Percentiles rank a stretch among this genome's conserved stretches.
These are phyloP conservation scores for Ploceus nigricollis DNA, from an alignment of 2,113 vertebrate species.

Conservation along the genomic window DNA sequence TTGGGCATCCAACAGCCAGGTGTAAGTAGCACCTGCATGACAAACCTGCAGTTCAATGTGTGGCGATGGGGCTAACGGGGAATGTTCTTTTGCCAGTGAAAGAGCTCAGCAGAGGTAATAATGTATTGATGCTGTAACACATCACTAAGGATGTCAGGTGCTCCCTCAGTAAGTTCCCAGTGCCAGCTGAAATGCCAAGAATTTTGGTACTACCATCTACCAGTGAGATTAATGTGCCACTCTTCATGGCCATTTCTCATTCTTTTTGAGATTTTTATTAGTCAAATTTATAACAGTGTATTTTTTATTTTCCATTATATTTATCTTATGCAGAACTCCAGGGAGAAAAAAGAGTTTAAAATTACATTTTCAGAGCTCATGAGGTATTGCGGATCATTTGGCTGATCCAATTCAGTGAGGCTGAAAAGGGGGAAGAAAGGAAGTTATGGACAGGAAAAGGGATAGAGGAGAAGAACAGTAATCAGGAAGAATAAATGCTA, in stretches of 20 bases:
- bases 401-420: not conserved
- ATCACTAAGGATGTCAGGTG: not conserved
- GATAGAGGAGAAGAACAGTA: not conserved
- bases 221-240: not conserved
- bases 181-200: not conserved
- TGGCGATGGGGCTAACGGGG: not conserved
- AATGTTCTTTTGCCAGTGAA: not conserved
- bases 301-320: not conserved
- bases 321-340: not conserved
- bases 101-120: not conserved
- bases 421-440: not conserved
- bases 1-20: not conserved
- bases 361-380: not conserved
- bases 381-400: not conserved
- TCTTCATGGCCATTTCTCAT: not conserved
- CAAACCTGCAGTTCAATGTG: not conserved
- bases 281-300: not conserved
- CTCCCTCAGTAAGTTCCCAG: not conserved
- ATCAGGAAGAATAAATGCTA: not conserved
- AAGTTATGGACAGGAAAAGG: not conserved
- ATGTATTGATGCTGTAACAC: too few relatives aligned
- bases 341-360: not conserved
- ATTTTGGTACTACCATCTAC: not conserved
- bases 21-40: not conserved
- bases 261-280: not conserved